A percentile compares a stretch with the other conserved stretches of the same genome.
phyloP scores from a whole-genome alignment of 2,888 invertebrate species.

The Cheiracanthium punctorium region DNA sequence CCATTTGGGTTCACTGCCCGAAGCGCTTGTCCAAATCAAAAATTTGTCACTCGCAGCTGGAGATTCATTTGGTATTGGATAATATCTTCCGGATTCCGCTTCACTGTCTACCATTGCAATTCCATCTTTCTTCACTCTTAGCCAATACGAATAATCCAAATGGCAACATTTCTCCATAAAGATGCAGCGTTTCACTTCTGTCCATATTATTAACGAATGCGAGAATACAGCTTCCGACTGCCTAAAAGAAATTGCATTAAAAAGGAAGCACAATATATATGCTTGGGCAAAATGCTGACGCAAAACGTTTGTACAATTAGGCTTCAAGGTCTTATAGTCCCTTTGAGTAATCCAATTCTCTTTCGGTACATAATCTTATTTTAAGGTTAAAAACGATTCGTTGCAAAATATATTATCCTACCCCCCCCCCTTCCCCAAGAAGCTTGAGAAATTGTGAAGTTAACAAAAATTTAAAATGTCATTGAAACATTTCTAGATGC shows the following conservation, averaged over 20 bases:
- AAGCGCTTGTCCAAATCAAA: constrained; percentile 39
- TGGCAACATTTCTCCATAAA: constrained; percentile 46
- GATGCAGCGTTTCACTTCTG: constrained; percentile 19
- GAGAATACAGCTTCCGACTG: constrained; percentile 20
- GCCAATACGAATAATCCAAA: constrained; percentile 40
- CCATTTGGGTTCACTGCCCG: constrained; percentile 41
- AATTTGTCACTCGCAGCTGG: constrained; percentile 21
- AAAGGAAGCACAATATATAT: background rate
- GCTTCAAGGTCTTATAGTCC: too few relatives aligned
- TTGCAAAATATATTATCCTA: too few relatives aligned
- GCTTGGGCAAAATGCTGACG: background rate
- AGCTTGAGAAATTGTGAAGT: too few relatives aligned
- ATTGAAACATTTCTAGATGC: too few relatives aligned
- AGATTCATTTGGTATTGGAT: constrained; percentile 30
- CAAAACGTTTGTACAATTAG: background rate
- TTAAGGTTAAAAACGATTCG: too few relatives aligned
- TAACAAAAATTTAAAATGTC: too few relatives aligned
- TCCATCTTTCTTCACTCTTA: constrained; percentile 28
- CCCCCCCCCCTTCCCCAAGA: too few relatives aligned
- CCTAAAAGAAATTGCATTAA: constrained; percentile 6
- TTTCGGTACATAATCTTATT: too few relatives aligned
- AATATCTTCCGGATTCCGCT: constrained; percentile 27
- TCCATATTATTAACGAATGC: constrained; percentile 47
- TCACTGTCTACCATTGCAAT: constrained; percentile 18
- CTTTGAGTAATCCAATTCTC: too few relatives aligned